Base-by-base conservation (phyloP, 1,140 invertebrate species). In the Rhyacophila brunnea region DNA sequence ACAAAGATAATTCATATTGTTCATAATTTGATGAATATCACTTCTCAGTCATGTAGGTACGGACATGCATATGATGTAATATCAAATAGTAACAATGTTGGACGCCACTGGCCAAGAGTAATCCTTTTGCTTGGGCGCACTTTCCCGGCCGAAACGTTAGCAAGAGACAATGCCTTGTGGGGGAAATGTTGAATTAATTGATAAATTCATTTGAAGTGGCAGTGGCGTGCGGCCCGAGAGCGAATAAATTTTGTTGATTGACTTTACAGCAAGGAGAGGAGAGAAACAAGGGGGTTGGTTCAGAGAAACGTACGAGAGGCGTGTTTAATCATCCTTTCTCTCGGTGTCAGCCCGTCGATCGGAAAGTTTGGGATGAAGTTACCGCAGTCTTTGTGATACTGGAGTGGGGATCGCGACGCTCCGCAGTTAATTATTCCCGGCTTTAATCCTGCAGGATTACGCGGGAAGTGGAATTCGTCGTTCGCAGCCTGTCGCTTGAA, bases 191-290 rank as follows among this genome's bases (percentile, higher is more conserved):
- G 40, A 51, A 58, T 51, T 55, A 58, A 63, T 63, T 63, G 61
- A 63, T 55, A 63, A 63, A 63, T 63, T 63, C 45, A 58, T 58
- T 62, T 53, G n/a, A 35, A 62, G 61, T 45, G 54, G 38, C 54
- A 49, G 32, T 34, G 60, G 60, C 18, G 35, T 28, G 28, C 32
- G 46, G 36, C 50, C 15, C 43, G 34, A 15, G 36, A 43, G 55
- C 15, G 56, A 63, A 64, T 64, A 64, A 64, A 64, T 64, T 64
- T 58, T 44, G 56, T 64, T 64, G 62, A 64, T 64, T 64, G 62
- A 64, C 57, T 64, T 58, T 58, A 43, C 60, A 38, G 60, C 19
- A 9, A 28, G 9, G 23, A 52, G 51, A 34, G 51, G 42, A 19
- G 40, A 43, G 17, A 36, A 35, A 34, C 17, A 48, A 48, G 9